These are phyloP conservation scores for Aphelocoma coerulescens DNA, from an alignment of 2,113 vertebrate genomes.

Conservation along the genomic window DNA sequence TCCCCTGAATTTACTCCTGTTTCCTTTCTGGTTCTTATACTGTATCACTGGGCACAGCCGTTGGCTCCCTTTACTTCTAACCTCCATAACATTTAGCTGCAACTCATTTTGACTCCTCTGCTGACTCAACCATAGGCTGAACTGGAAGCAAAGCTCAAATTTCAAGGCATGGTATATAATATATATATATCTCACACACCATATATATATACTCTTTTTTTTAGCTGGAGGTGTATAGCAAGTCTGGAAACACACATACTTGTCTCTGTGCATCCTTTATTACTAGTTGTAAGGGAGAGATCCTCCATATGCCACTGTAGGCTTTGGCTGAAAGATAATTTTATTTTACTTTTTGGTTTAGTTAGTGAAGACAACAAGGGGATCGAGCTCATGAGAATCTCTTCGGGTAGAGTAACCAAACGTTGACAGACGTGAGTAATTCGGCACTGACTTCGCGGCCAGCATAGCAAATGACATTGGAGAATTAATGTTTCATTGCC, in stretches of 20 bases:
- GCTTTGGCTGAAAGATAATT: not conserved
- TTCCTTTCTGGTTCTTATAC: not conserved
- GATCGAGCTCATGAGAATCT: not conserved
- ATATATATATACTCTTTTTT: not conserved
- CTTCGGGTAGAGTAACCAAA: not conserved
- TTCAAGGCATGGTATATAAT: not conserved
- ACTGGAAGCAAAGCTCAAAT: not conserved
- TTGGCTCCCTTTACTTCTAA: not conserved
- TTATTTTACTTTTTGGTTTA: not conserved
- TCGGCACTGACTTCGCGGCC: not conserved
- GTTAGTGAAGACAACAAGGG: not conserved
- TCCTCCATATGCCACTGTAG: not conserved
- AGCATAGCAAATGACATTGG: not conserved
- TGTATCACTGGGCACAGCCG: not conserved
- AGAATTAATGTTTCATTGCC: not conserved
- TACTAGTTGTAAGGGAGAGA: not conserved
- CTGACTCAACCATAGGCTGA: not conserved
- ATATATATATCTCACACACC: not conserved
- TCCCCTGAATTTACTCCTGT: not conserved
- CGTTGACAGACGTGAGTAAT: not conserved
- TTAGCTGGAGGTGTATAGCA: not conserved
- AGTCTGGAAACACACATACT: not conserved
- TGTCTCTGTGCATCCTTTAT: not conserved
- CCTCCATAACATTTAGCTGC: not conserved
- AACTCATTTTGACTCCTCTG: not conserved